These are phyloP conservation scores for Globodera ellingtonae DNA, from an alignment of 1,140 invertebrate species.

Conservation along the genomic window DNA sequence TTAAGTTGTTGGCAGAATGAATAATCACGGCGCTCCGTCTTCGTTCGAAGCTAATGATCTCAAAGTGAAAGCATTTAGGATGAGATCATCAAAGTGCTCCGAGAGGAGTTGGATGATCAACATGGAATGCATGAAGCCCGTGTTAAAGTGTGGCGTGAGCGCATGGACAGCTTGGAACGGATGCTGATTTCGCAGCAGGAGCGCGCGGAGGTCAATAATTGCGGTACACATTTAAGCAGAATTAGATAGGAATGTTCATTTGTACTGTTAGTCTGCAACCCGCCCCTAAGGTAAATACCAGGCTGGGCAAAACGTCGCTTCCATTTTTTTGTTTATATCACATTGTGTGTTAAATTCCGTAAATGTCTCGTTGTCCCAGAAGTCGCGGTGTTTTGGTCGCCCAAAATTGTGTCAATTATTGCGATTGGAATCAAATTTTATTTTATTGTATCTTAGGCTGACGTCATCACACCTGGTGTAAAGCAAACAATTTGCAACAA, in stretches of 20 bases:
- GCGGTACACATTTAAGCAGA: background rate
- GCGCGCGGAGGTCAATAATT: slow-evolving; percentile 1
- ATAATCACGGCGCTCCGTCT: background rate
- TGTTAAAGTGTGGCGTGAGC: slow-evolving; percentile 8
- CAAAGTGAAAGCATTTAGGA: background rate
- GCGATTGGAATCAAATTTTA: too few relatives aligned
- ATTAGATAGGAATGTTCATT: background rate
- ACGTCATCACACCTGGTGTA: background rate
- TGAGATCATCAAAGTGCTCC: slow-evolving; percentile 27
- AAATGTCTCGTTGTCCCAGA: too few relatives aligned
- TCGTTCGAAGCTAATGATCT: background rate
- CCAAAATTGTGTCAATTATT: too few relatives aligned
- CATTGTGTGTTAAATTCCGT: too few relatives aligned
- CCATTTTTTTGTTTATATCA: too few relatives aligned
- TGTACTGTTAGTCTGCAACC: too few relatives aligned
- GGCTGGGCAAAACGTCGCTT: too few relatives aligned
- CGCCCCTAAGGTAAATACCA: too few relatives aligned
- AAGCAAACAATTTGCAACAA: background rate
- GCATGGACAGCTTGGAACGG: background rate
- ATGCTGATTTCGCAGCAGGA: background rate
- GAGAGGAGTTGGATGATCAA: slow-evolving; percentile 15
- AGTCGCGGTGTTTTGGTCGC: too few relatives aligned
- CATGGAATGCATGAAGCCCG: background rate
- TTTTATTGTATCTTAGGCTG: background rate
- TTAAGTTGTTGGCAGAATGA: background rate